Evolutionary conservation across 1,140 invertebrate species (phyloP).

Genomic region (Diabrotica virgifera): DNA sequence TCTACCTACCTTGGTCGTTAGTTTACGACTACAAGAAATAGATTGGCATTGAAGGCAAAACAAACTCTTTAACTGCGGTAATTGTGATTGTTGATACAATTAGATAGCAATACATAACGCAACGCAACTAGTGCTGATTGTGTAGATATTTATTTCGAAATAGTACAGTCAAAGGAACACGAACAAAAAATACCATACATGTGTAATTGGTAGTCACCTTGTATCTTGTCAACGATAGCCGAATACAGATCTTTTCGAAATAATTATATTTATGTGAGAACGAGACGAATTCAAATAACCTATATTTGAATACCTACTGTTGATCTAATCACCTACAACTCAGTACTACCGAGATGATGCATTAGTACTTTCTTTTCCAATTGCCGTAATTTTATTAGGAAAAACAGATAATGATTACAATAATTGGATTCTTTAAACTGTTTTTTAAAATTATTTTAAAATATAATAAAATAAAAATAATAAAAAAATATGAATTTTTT

Average conservation of each 20-base stretch:
- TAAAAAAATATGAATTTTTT: no score
- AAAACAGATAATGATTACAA: no score
- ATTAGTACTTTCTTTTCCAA: no score
- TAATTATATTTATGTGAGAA: neutral
- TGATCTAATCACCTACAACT: no score
- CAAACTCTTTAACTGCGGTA: conserved; percentile 9
- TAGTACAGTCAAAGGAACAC: conserved; percentile 2
- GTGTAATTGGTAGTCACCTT: conserved; percentile 2
- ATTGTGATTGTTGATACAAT: conserved; percentile 28
- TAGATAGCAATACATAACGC: conserved; percentile 26
- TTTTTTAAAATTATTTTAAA: no score
- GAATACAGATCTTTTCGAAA: neutral
- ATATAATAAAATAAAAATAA: no score
- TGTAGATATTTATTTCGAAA: neutral
- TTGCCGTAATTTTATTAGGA: no score
- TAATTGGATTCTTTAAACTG: no score
- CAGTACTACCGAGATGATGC: no score
- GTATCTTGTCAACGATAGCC: neutral
- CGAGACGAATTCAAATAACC: no score
- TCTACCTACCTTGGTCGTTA: conserved; percentile 25
- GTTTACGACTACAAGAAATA: conserved; percentile 23
- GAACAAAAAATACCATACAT: neutral
- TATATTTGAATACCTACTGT: no score
- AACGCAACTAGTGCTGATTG: conserved; percentile 17
- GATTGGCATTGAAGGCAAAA: conserved; percentile 27